phyloP scores from a whole-genome alignment of 2,888 invertebrate species.

The Embidobia sp. region DNA sequence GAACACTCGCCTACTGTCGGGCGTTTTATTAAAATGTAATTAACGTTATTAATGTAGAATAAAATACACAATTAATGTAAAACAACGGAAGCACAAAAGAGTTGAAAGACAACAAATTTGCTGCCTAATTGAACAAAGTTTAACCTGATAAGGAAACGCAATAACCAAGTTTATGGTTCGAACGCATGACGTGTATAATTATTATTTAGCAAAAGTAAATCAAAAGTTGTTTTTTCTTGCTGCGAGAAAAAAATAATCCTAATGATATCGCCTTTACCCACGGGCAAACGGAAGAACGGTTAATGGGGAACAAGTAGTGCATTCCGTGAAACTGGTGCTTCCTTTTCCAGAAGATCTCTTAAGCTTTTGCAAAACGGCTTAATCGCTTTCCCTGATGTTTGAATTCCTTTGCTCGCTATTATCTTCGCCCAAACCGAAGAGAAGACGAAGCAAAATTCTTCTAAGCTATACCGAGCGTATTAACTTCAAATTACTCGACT shows the following conservation, averaged over 20 bases:
- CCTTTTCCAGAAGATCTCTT: slow-evolving; percentile 65
- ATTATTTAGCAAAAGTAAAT: slow-evolving; percentile 36
- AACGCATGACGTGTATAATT: slow-evolving; percentile 35
- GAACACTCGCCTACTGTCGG: too few relatives aligned
- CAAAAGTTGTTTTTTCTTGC: slow-evolving; percentile 9
- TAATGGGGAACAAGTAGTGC: slow-evolving; percentile 77
- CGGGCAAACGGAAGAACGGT: slow-evolving; percentile 77
- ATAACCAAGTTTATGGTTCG: slow-evolving; percentile 42
- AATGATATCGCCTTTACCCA: slow-evolving; percentile 69
- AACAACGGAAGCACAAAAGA: not conserved
- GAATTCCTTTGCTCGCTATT: slow-evolving; percentile 68
- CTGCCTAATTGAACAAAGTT: slow-evolving; percentile 31
- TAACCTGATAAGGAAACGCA: slow-evolving; percentile 42
- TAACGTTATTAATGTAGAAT: too few relatives aligned
- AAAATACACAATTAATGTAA: too few relatives aligned
- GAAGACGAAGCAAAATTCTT: slow-evolving; percentile 56
- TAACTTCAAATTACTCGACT: slow-evolving; percentile 63
- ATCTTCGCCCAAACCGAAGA: slow-evolving; percentile 60
- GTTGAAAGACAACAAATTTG: slow-evolving; percentile 29
- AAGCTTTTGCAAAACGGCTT: slow-evolving; percentile 70
- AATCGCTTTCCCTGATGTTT: slow-evolving; percentile 73
- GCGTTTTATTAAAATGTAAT: too few relatives aligned
- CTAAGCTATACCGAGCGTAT: slow-evolving; percentile 58
- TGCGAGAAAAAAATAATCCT: slow-evolving; percentile 15
- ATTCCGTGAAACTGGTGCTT: slow-evolving; percentile 69